Conservation (phyloP, 2,888 invertebrate genomes). For the Tuberolachnus salignus region DNA sequence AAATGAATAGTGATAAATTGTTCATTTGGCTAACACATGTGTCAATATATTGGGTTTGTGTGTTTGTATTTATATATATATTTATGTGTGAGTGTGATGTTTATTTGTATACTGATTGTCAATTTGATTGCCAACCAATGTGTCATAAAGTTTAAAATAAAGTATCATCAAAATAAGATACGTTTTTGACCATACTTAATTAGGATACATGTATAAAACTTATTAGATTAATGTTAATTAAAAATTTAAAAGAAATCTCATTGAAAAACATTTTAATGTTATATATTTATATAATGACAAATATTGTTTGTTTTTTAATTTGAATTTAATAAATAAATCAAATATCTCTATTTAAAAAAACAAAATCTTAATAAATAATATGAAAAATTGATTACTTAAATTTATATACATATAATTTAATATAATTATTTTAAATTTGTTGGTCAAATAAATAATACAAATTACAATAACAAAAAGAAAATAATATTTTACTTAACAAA, state of each 20-base stretch:
- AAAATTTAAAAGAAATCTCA: neutral
- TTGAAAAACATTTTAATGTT: neutral
- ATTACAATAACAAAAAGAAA: too few relatives aligned
- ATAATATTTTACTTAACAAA: too few relatives aligned
- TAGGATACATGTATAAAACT: conserved; percentile 10
- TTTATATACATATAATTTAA: too few relatives aligned
- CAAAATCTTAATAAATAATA: too few relatives aligned
- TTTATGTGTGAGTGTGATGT: conserved; percentile 4
- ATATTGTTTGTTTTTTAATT: too few relatives aligned
- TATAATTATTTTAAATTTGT: too few relatives aligned
- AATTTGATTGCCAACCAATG: conserved; percentile 47
- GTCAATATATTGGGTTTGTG: conserved; percentile 25
- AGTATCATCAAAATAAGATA: conserved; percentile 48
- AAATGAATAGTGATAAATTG: conserved; percentile 13
- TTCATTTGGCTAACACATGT: conserved; percentile 26
- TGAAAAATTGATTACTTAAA: too few relatives aligned
- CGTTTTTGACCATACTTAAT: conserved; percentile 31
- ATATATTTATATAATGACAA: too few relatives aligned
- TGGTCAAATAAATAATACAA: too few relatives aligned
- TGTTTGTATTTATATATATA: neutral
- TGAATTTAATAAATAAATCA: too few relatives aligned
- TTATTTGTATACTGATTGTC: conserved; percentile 39
- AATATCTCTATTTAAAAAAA: too few relatives aligned
- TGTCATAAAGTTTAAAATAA: conserved; percentile 54
- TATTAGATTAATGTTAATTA: neutral